Evolutionary conservation across 2,113 vertebrate genomes (phyloP).

Genomic region (Podarcis cretensis): DNA sequence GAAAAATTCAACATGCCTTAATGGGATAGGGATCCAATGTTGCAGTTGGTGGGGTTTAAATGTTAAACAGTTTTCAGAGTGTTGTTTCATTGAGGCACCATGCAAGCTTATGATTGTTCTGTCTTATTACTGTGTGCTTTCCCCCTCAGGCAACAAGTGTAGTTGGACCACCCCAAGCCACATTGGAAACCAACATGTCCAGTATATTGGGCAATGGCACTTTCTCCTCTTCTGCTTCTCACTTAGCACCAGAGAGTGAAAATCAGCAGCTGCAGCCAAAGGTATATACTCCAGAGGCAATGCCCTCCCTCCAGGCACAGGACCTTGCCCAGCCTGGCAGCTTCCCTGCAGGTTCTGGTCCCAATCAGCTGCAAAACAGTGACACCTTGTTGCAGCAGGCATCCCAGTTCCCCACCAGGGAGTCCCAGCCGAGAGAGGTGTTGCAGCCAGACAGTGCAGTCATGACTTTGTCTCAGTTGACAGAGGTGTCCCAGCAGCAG

Average conservation of each 20-base stretch:
- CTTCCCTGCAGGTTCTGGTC: slow-evolving; percentile 80
- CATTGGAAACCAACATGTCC: slow-evolving; percentile 81
- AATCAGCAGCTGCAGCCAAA: slow-evolving; percentile 79
- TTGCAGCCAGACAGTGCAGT: slow-evolving; percentile 76
- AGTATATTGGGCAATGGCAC: slow-evolving; percentile 78
- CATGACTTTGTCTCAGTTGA: slow-evolving; percentile 76
- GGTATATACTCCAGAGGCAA: slow-evolving; percentile 82
- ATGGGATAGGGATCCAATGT: too few relatives aligned
- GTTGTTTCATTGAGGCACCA: not conserved
- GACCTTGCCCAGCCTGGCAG: slow-evolving; percentile 83
- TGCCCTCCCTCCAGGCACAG: slow-evolving; percentile 89
- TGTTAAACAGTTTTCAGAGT: too few relatives aligned
- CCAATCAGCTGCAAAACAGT: slow-evolving; percentile 75
- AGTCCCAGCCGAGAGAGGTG: slow-evolving; percentile 84
- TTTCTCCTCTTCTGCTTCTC: slow-evolving; percentile 83
- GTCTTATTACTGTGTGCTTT: slow-evolving; percentile 34
- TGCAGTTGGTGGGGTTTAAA: too few relatives aligned
- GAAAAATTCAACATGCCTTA: too few relatives aligned
- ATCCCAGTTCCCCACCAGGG: slow-evolving; percentile 82
- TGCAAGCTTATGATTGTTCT: fast-evolving
- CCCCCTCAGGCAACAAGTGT: slow-evolving; percentile 80
- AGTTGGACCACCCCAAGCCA: slow-evolving; percentile 84
- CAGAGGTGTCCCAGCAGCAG: slow-evolving; percentile 55
- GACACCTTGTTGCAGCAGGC: slow-evolving; percentile 88
- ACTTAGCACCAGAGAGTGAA: slow-evolving; percentile 85